Evolutionary conservation across 2,888 invertebrate genomes (phyloP), one percentile per base, ranked within the genome.

Genomic region (Crocallis elinguaria): DNA sequence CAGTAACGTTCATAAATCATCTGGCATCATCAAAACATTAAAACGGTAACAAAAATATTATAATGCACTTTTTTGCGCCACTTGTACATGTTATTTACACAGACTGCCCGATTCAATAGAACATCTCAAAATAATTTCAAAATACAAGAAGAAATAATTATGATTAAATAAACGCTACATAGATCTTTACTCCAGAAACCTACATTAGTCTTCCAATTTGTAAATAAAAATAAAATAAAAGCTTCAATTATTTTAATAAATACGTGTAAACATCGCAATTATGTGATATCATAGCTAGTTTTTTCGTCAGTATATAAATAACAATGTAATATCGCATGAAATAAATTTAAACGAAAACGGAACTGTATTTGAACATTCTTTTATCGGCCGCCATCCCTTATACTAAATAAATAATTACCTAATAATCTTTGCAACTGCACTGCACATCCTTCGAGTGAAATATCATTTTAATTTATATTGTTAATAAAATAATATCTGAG

Each of bases 1-100:
- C 68, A 78, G 83, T 84, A 84, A 86, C 80, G 69, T 79, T 78
- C 80, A 80, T 82, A 81, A 81, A 74, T 76, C 75, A 77, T 81
- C 75, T 80, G 75, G 71, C 75, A 75, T 75, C 69, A 77, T 77
- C 66, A 74, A 73, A 74, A 76, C 69, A 71, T 73, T 67, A 69
- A 64, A 71, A 69, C 36, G 54, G 41, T 45, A 58, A 58, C 57
- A 60, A 48, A 57, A 39, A 35, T 38, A 73, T 67, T 66, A 65
- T 63, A 61, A 54, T 64, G 49, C 51, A 71, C 62, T 69, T 68
- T 66, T 63, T 61, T 60, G 66, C 62, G 66, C 65, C 58, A 69
- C 67, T 62, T 64, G 67, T 64, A 64, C 57, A 69, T 68, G 43
- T 37, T 51, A 69, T 72, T 66, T 73, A 72, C 69, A 72, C 61